Evolutionary conservation across 1,140 invertebrate species (phyloP), one percentile per base, ranked within the genome.

Genomic region (Ips typographus): DNA sequence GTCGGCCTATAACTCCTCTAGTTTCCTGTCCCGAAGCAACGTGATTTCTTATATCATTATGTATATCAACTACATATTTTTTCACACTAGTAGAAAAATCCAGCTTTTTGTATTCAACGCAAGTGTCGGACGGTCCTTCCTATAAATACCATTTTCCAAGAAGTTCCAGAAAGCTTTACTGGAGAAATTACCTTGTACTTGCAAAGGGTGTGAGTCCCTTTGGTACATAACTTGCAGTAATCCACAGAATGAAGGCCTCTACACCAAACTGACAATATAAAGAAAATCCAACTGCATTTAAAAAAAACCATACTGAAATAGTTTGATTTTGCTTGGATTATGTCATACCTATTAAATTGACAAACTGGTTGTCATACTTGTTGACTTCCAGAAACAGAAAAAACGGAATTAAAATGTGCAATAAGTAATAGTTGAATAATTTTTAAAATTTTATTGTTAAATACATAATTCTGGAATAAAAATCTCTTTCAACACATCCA

Each of bases 41-140:
- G 53, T 70, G 68, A 61, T 73, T 68, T 53, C 72, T 59, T 37
- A 73, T 70, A 63, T 71, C 68, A 47, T 73, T 73, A 55, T 73
- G 72, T 22, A 73, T 55, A 42, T 70, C 65, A 7, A 70, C 52
- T 49, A 73, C 71, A 22, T 68, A 68, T 44, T 64, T 67, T 53
- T 68, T 70, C 8, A 55, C 41, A 7, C 60, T 51, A 4, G 22
- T 40, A 36, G 68, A 49, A 41, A 73, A 62, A 4, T 65, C 57
- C 36, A 60, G 49, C 58, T 66, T 72, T 55, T 55, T 68, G 43
- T 73, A 73, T 42, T 65, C 65, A n/a, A 61, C 41, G 43, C 72
- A 73, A 5, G 38, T 55, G 38, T 38, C 41, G 8, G 58, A 53
- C 1, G 68, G 68, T 1, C 64, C 72, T 51, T 70, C 64, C 72